A percentile compares a stretch with the other conserved stretches of the same genome.
phyloP scores from a whole-genome alignment of 2,113 vertebrate species.

The Corapipo altera region DNA sequence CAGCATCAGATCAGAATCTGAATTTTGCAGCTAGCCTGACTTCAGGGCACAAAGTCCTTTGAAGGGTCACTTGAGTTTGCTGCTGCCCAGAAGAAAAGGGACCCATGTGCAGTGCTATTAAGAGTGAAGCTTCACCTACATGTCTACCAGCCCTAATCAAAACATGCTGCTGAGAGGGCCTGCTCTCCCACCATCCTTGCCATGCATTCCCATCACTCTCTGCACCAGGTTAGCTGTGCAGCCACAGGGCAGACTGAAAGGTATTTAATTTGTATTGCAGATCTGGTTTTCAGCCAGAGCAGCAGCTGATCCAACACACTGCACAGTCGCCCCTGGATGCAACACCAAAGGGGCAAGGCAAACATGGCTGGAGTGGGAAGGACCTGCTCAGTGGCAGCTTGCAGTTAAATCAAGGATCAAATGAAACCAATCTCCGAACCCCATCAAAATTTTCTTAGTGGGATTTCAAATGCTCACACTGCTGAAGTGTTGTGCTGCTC shows the following conservation, averaged over 20 bases:
- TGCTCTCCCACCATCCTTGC: neutral
- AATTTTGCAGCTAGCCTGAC: neutral
- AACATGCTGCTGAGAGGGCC: neutral
- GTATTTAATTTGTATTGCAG: neutral
- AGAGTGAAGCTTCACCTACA: neutral
- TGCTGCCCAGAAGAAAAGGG: neutral
- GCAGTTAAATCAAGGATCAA: neutral
- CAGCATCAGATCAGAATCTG: neutral
- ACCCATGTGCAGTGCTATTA: neutral
- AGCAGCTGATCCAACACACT: neutral
- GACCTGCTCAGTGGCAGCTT: neutral
- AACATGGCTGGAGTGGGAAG: neutral
- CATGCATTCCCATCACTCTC: neutral
- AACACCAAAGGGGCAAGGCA: neutral
- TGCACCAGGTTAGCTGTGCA: neutral
- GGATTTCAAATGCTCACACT: neutral
- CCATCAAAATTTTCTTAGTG: neutral
- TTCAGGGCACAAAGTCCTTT: neutral
- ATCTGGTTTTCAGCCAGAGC: neutral
- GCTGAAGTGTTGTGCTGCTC: neutral
- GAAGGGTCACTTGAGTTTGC: neutral
- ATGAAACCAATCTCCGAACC: neutral
- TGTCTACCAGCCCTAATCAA: neutral
- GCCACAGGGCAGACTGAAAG: neutral
- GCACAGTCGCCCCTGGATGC: neutral